Percentiles rank a stretch among this genome's conserved stretches.
phyloP scores from a whole-genome alignment of 2,797 vertebrate species.

The Triplophysa yarkandensis region DNA sequence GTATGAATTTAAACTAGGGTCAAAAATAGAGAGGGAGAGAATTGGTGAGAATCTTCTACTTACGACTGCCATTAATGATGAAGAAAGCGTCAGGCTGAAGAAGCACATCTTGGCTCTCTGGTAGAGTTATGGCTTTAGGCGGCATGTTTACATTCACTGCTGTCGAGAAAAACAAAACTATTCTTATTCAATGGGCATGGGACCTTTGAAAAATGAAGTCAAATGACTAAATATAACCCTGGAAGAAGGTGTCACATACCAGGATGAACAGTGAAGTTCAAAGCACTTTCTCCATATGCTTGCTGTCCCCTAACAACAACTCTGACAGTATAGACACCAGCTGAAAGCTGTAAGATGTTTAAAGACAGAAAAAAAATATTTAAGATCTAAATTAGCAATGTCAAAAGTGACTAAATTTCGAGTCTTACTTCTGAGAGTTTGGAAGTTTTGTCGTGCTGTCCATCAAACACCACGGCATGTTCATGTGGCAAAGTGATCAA shows the following conservation, averaged over 20 bases:
- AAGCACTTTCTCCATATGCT: constrained; percentile 76
- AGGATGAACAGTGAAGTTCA: constrained; percentile 78
- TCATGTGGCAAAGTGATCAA: constrained; percentile 72
- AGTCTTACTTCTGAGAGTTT: constrained; percentile 51
- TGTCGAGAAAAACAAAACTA: constrained; percentile 47
- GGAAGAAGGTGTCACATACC: constrained; percentile 65
- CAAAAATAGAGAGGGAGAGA: neutral
- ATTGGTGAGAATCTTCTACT: constrained; percentile 52
- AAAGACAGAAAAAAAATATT: neutral
- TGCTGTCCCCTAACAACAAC: constrained; percentile 74
- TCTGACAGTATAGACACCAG: constrained; percentile 75
- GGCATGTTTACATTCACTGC: constrained; percentile 70
- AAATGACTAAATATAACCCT: neutral
- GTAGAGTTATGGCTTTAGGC: constrained; percentile 73
- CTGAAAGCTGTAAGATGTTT: constrained; percentile 70
- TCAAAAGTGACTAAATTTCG: neutral
- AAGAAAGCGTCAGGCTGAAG: constrained; percentile 65
- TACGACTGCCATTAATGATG: constrained; percentile 80
- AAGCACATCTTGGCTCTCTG: constrained; percentile 73
- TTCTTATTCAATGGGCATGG: neutral
- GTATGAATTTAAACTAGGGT: neutral
- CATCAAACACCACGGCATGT: constrained; percentile 73
- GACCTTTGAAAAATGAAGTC: neutral
- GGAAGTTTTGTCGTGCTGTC: constrained; percentile 66
- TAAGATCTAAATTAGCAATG: neutral